Percentiles rank a stretch among this genome's conserved stretches.
Evolutionary conservation across 2,888 invertebrate genomes (phyloP).

Genomic region (Lacanobia oleracea): DNA sequence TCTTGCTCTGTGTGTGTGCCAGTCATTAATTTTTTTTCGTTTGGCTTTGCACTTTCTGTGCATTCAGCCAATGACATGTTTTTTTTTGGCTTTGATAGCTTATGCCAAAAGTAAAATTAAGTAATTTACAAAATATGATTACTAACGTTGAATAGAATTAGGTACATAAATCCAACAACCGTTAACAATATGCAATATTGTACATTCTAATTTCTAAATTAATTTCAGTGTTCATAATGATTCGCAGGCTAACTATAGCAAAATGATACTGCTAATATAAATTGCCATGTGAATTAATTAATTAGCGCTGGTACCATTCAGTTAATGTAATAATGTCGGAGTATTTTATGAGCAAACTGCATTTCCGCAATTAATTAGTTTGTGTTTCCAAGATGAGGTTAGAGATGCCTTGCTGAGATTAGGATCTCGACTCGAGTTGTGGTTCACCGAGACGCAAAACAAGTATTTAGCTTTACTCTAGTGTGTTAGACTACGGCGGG

Average conservation of each 20-base stretch:
- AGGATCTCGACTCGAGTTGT: slow-evolving; percentile 30
- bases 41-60: no score
- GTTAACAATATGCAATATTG: not conserved
- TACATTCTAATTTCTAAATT: slow-evolving; percentile 19
- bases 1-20: not conserved
- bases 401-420: slow-evolving; percentile 42
- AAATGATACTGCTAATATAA: slow-evolving; percentile 15
- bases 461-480: slow-evolving; percentile 39
- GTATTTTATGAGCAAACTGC: slow-evolving; percentile 36
- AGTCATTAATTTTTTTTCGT: not conserved
- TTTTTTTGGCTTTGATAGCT: not conserved
- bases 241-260: not conserved
- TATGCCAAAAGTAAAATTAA: not conserved
- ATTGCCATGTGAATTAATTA: slow-evolving; percentile 22
- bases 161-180: not conserved
- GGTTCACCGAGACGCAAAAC: slow-evolving; percentile 38
- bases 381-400: slow-evolving; percentile 40
- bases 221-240: slow-evolving; percentile 17
- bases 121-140: not conserved
- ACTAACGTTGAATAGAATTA: not conserved
- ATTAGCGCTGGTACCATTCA: slow-evolving; percentile 9
- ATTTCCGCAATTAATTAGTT: slow-evolving; percentile 53
- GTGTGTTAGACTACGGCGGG: slow-evolving; percentile 26
- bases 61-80: not conserved
- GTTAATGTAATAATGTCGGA: slow-evolving; percentile 3